Evolutionary conservation across 2,797 vertebrate species (phyloP).

Genomic region (Rhynchonycteris naso): DNA sequence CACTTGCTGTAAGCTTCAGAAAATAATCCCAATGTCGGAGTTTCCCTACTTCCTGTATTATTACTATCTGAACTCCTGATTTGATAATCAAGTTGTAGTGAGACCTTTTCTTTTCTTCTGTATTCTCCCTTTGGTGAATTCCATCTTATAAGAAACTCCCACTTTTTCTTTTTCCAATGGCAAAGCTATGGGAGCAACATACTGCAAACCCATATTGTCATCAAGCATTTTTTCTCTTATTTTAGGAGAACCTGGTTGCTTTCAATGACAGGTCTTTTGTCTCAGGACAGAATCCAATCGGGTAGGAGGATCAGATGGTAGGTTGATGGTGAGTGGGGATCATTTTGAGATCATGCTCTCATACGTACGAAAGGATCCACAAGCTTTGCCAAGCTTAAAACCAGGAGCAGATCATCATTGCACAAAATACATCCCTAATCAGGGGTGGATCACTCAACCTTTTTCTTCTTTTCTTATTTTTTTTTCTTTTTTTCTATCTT

Average conservation of each 20-base stretch:
- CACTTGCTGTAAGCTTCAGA: slow-evolving; percentile 83
- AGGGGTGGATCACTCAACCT: slow-evolving; percentile 64
- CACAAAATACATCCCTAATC: slow-evolving; percentile 83
- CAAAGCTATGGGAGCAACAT: slow-evolving; percentile 88
- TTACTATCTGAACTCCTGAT: slow-evolving; percentile 80
- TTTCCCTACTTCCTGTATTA: slow-evolving; percentile 77
- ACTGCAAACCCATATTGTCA: slow-evolving; percentile 89
- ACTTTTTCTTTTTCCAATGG: slow-evolving; percentile 78
- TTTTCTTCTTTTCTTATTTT: not conserved
- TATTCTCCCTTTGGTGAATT: slow-evolving; percentile 82
- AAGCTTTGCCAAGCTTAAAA: slow-evolving; percentile 83
- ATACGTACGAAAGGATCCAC: slow-evolving; percentile 78
- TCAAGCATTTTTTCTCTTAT: slow-evolving; percentile 82
- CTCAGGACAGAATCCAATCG: slow-evolving; percentile 84
- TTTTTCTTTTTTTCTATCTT: slow-evolving; percentile 23
- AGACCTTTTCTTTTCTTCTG: slow-evolving; percentile 42
- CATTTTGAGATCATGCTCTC: slow-evolving; percentile 82
- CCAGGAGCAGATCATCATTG: slow-evolving; percentile 86
- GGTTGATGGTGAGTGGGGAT: slow-evolving; percentile 43
- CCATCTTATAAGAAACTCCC: slow-evolving; percentile 80
- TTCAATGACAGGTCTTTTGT: slow-evolving; percentile 86
- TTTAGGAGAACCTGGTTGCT: slow-evolving; percentile 84
- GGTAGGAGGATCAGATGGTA: not conserved
- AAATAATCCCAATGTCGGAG: slow-evolving; percentile 80
- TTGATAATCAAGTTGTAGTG: slow-evolving; percentile 65